Evolutionary conservation across 2,888 invertebrate genomes (phyloP), one percentile per base, ranked within the genome.

Genomic region (Apamea sordens): DNA sequence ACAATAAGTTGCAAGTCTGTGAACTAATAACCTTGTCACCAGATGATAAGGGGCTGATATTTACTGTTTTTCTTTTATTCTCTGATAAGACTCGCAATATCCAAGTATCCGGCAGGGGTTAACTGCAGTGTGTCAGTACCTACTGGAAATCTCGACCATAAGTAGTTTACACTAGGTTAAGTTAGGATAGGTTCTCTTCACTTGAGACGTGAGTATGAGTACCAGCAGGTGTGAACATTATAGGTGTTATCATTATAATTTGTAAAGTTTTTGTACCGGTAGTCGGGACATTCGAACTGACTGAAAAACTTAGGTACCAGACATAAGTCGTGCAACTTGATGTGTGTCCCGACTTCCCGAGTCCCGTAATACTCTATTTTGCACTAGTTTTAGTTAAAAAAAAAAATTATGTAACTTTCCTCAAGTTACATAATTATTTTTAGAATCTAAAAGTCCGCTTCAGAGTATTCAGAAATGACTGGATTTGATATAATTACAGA

Each of bases 1-100:
- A 50, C n/a, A n/a, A n/a, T 56, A 61, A 82, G 67, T 59, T 59
- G 18, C n/a, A 64, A 65, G 79, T 76, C 64, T 76, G 65, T 86
- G 83, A 85, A 83, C 85, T n/a, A 73, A 59, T 86, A 73, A 86
- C 83, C 74, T 64, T 77, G 83, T 83, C 68, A 21, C 24, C 47
- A 24, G 65, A 63, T 41, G 82, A 85, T 85, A 86, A 86, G 65
- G 18, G 32, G 28, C 61, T 56, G 85, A 59, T 82, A 67, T 32
- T 64, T 24, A 67, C 21, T 85, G 85, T 82, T 81, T 81, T 65
- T 75, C 41, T 73, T 85, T 82, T 78, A 71, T 73, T 69, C 47
- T 56, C 24, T 41, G 85, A 85, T 84, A 84, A 73, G n/a, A 61
- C 36, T n/a, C 21, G 44, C 64, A 41, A 76, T 69, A 72, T 67